Evolutionary conservation across 2,888 invertebrate genomes (phyloP).

Genomic region (Luffia ferchaultella): DNA sequence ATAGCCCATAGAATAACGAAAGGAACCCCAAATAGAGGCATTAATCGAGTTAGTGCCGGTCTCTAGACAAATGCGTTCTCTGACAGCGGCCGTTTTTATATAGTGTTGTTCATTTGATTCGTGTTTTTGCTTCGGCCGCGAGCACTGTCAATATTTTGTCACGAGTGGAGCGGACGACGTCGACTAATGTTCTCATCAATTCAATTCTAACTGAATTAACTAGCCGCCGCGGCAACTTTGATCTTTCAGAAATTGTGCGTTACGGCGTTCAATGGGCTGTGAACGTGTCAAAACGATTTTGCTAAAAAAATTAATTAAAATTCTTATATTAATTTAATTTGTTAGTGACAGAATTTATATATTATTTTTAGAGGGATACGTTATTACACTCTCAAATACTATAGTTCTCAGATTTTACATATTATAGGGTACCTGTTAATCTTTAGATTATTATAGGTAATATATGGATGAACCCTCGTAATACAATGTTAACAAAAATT

Average conservation of each 20-base stretch:
- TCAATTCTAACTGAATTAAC: constrained; percentile 54
- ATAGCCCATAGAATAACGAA: constrained; percentile 6
- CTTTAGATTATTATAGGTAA: too few relatives aligned
- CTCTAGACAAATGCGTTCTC: constrained; percentile 44
- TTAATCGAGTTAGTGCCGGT: constrained; percentile 54
- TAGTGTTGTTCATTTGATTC: constrained; percentile 40
- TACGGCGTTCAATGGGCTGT: too few relatives aligned
- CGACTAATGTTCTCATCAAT: constrained; percentile 57
- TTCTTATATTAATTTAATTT: too few relatives aligned
- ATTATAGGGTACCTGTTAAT: too few relatives aligned
- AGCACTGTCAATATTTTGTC: constrained; percentile 62
- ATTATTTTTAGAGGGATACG: too few relatives aligned
- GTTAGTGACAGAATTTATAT: too few relatives aligned
- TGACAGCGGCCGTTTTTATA: constrained; percentile 42
- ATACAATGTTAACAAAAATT: too few relatives aligned
- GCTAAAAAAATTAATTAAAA: too few relatives aligned
- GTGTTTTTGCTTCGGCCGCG: constrained; percentile 31
- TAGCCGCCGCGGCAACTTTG: constrained; percentile 35
- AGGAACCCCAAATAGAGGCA: constrained; percentile 29
- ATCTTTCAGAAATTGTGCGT: constrained; percentile 25
- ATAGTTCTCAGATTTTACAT: too few relatives aligned
- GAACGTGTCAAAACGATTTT: too few relatives aligned
- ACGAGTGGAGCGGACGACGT: constrained; percentile 47
- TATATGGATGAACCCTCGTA: too few relatives aligned
- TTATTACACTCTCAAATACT: too few relatives aligned